A percentile compares a stretch with the other conserved stretches of the same genome.
These are phyloP conservation scores for Zelleria hepariella DNA, from an alignment of 2,888 invertebrate species.

Conservation along the genomic window DNA sequence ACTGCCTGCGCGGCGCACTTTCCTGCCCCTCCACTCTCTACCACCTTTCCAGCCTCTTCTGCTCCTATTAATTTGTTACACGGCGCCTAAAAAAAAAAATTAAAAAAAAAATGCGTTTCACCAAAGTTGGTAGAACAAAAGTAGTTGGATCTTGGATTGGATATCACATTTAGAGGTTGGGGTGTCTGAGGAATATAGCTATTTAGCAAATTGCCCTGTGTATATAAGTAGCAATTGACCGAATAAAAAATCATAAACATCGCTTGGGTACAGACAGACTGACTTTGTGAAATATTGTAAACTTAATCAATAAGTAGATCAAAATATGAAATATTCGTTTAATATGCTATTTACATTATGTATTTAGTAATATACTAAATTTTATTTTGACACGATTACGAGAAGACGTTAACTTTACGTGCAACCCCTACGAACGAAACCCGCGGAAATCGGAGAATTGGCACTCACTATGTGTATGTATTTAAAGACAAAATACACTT, in stretches of 20 bases:
- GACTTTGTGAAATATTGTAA: constrained; percentile 43
- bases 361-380: constrained; percentile 64
- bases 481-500: not conserved
- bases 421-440: constrained; percentile 13
- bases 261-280: constrained; percentile 41
- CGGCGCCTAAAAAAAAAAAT: too few species aligned
- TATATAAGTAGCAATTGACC: constrained; percentile 39
- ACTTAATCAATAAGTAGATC: constrained; percentile 45
- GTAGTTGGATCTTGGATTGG: too few species aligned
- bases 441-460: constrained; percentile 8
- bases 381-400: constrained; percentile 47
- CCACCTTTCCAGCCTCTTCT: too few species aligned
- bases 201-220: too few species aligned
- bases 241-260: constrained; percentile 45
- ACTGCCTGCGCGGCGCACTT: too few species aligned
- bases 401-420: constrained; percentile 29
- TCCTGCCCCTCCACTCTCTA: too few species aligned
- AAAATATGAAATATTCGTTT: constrained; percentile 44
- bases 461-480: constrained; percentile 3
- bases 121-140: too few species aligned
- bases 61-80: too few species aligned
- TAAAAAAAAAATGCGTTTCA: too few species aligned
- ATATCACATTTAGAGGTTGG: too few species aligned
- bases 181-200: too few species aligned
- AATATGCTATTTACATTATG: constrained; percentile 59